Base-by-base conservation (phyloP, 2,113 vertebrate species). In the Reinhardtius hippoglossoides region DNA sequence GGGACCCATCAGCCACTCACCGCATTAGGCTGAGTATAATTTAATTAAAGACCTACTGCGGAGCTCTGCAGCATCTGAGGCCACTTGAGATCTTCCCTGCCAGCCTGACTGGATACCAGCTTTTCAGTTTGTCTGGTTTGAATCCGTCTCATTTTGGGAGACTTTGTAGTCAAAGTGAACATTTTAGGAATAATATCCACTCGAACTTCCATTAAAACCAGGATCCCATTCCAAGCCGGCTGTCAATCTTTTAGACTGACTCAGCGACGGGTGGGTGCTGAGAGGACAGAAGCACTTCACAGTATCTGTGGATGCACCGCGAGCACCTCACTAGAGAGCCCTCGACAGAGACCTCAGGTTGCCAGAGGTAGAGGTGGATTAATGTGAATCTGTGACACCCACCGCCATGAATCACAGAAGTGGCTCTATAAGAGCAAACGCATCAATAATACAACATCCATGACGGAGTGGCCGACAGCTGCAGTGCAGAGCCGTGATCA, bases 391-490 rank as follows among this genome's bases (percentile, higher is more conserved):
- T 78, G 27, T 57, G 67, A 80, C 85, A 75, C 75, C 80, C 83
- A 59, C 77, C 42, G 65, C 63, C 74, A 66, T 56, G 31, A 70
- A 69, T 71, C 79, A 72, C 71, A 3, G 52, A 76, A 78, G 73
- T 69, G 72, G 75, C 67, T 78, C 52, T 3, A 40, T 61, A 66
- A 42, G 78, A 81, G 80, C 46, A 23, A 14, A 46, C 42, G 15
- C 88, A 90, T 91, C 82, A 91, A 87, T 87, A 88, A 84, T 74
- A 67, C 65, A 87, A 18, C 65, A 66, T n/a, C 57, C 55, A 63
- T 50, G 64, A 78, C 58, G 14, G 67, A 82, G 71, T 46, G 67
- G 75, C 67, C 64, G 73, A 44, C 71, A 64, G 76, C 44, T 57
- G 80, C n/a, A 35, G 73, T 66, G 15, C 40, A 61, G 56, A 84